phyloP scores from a whole-genome alignment of 2,797 vertebrate genomes.

The Hyperoplus lanceolatus region DNA sequence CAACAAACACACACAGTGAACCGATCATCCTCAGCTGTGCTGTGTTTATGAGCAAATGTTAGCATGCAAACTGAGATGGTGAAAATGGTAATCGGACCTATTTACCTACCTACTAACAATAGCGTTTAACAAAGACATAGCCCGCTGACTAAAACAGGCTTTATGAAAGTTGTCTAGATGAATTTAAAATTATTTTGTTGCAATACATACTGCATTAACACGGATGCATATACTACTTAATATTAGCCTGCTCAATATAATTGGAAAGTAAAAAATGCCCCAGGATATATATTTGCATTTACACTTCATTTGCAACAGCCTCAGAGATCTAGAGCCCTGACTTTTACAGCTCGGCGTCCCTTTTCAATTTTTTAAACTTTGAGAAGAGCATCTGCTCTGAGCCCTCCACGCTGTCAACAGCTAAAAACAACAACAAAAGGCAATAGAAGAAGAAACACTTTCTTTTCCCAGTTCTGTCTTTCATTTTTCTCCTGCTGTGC shows the following conservation, averaged over 20 bases:
- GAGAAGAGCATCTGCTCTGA: background rate
- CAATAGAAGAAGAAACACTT: slow-evolving; percentile 1
- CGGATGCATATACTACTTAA: background rate
- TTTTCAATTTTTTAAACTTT: no score
- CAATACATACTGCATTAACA: background rate
- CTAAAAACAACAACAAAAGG: background rate
- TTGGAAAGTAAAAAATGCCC: background rate
- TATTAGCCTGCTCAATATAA: background rate
- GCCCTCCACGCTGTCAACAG: background rate
- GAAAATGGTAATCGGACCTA: no score
- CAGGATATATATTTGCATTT: background rate
- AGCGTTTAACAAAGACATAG: no score
- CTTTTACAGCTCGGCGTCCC: background rate
- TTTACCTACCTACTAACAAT: no score
- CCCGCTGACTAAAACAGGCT: no score
- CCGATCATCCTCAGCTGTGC: no score
- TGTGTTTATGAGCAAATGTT: no score
- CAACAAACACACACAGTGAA: no score
- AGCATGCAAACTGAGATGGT: no score
- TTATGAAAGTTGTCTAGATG: background rate
- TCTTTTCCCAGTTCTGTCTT: slow-evolving; percentile 6
- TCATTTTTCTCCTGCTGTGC: background rate
- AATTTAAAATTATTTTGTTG: background rate
- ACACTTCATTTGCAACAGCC: background rate
- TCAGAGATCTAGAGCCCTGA: background rate